Percentiles rank a stretch among this genome's conserved stretches.
phyloP scores from a whole-genome alignment of 64 coral and sea anemone genomes.

The Porites australiensis region DNA sequence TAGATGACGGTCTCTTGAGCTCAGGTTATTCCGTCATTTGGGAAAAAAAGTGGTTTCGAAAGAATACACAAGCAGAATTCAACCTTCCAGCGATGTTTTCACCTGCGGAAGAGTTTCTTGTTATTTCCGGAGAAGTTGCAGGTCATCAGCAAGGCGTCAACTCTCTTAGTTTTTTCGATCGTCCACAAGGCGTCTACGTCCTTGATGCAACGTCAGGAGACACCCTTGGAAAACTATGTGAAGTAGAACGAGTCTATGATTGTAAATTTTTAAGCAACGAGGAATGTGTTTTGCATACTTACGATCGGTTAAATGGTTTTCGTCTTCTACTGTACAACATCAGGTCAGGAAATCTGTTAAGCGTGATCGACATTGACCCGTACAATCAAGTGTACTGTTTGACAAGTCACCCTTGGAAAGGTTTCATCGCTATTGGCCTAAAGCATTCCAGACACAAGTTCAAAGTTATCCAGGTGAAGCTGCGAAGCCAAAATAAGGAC shows the following conservation, averaged over 20 bases:
- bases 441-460: not conserved
- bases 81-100: not conserved
- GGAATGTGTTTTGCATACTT: not conserved
- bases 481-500: not conserved
- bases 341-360: not conserved
- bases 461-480: not conserved
- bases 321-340: not conserved
- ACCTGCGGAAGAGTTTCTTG: not conserved
- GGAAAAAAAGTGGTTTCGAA: not conserved
- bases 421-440: not conserved
- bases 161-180: too few relatives aligned
- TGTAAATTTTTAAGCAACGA: not conserved
- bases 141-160: not conserved
- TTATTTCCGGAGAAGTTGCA: not conserved
- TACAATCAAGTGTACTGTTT: not conserved
- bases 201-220: not conserved
- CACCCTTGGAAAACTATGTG: not conserved
- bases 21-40: not conserved
- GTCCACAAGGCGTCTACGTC: not conserved
- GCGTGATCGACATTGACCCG: not conserved
- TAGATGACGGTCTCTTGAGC: too few relatives aligned
- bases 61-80: not conserved
- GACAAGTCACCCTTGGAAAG: not conserved
- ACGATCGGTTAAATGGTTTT: too few relatives aligned
- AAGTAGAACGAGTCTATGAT: not conserved